Evolutionary conservation across 53 echinoderm and acorn worm species (phyloP).

Genomic region (Mesocentrotus franciscanus): DNA sequence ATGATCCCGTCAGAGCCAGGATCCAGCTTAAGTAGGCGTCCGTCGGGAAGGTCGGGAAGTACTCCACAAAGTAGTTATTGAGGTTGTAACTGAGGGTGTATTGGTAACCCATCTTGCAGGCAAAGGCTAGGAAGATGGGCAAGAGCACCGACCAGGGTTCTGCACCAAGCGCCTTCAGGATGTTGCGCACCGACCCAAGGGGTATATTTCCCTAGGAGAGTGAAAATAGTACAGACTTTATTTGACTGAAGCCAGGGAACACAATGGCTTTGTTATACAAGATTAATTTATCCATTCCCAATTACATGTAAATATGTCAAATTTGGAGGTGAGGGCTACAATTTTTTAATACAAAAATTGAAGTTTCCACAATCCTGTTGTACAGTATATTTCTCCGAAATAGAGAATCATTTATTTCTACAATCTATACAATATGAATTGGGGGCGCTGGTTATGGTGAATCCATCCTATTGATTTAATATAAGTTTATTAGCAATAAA

Average conservation of each 20-base stretch:
- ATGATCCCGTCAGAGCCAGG: constrained; percentile 8
- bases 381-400: too few relatives aligned
- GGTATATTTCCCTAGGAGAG: not conserved
- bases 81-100: constrained; percentile 67
- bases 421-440: too few relatives aligned
- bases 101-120: constrained; percentile 61
- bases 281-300: too few relatives aligned
- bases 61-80: constrained; percentile 71
- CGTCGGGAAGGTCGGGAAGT: constrained; percentile 60
- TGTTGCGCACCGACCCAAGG: constrained; percentile 21
- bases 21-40: constrained; percentile 64
- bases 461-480: too few relatives aligned
- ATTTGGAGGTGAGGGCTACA: too few relatives aligned
- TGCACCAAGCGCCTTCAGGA: not conserved
- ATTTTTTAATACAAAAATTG: too few relatives aligned
- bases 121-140: constrained; percentile 44
- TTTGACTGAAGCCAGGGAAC: not conserved
- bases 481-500: too few relatives aligned
- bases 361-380: too few relatives aligned
- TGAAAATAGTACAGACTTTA: not conserved
- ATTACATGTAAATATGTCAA: too few relatives aligned
- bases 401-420: too few relatives aligned
- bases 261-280: too few relatives aligned
- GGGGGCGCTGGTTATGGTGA: too few relatives aligned
- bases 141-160: constrained; percentile 38